These are phyloP conservation scores for Agriopis marginaria DNA, from an alignment of 2,888 invertebrate species.

Conservation along the genomic window DNA sequence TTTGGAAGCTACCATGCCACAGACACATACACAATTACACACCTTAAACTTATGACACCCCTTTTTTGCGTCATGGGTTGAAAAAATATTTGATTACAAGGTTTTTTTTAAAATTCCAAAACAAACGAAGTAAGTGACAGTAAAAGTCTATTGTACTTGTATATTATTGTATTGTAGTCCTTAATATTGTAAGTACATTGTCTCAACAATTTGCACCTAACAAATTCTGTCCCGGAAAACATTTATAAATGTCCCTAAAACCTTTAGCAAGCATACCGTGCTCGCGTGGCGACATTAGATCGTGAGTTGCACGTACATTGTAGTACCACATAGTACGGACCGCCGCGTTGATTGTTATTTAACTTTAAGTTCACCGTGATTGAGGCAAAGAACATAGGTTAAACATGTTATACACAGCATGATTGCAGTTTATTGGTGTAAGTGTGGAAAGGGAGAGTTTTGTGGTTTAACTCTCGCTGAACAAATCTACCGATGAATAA, in stretches of 20 bases:
- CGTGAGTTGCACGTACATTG: slow-evolving; percentile 30
- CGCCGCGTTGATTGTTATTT: slow-evolving; percentile 37
- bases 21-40: no score
- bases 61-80: no score
- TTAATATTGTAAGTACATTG: neutral
- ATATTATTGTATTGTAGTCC: no score
- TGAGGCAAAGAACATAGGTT: slow-evolving; percentile 54
- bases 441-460: slow-evolving; percentile 4
- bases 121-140: neutral
- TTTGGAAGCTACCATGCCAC: no score
- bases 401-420: slow-evolving; percentile 20
- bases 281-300: slow-evolving; percentile 24
- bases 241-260: slow-evolving; percentile 30
- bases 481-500: neutral
- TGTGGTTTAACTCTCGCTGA: neutral
- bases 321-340: slow-evolving; percentile 20
- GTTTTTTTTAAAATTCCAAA: neutral
- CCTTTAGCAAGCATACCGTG: slow-evolving; percentile 31
- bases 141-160: no score
- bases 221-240: slow-evolving; percentile 31
- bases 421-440: slow-evolving; percentile 7
- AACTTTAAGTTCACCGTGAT: slow-evolving; percentile 57
- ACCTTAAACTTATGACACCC: no score
- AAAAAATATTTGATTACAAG: no score
- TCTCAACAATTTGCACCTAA: slow-evolving; percentile 27